Percentiles rank a stretch among this genome's conserved stretches.
These are phyloP conservation scores for Rhinogobio ventralis DNA, from an alignment of 2,797 vertebrate genomes.

Conservation along the genomic window DNA sequence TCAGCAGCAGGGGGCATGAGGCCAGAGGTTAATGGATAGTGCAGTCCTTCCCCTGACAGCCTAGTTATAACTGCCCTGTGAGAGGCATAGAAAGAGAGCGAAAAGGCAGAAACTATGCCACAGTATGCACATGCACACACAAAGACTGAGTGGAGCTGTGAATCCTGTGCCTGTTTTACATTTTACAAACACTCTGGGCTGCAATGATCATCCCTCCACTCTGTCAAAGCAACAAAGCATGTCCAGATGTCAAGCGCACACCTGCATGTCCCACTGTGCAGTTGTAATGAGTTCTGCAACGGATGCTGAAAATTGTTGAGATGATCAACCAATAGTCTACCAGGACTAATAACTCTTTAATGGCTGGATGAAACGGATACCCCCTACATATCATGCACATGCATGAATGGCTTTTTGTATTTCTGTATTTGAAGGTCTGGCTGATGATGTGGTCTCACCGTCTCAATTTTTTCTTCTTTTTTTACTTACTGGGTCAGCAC, in stretches of 20 bases:
- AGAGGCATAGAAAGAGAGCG: conserved; percentile 35
- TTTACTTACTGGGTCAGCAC: conserved; percentile 64
- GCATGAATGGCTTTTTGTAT: background rate
- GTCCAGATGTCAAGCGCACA: conserved; percentile 30
- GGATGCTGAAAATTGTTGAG: conserved; percentile 58
- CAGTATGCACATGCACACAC: conserved; percentile 29
- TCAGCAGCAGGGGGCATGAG: conserved; percentile 60
- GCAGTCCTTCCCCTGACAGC: conserved; percentile 66
- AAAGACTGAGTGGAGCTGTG: conserved; percentile 3
- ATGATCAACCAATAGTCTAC: conserved; percentile 48
- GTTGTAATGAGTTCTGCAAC: conserved; percentile 21
- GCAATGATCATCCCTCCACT: conserved; percentile 4
- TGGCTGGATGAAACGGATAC: conserved; percentile 62
- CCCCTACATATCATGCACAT: background rate
- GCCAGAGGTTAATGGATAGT: conserved; percentile 75
- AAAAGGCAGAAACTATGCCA: conserved; percentile 30
- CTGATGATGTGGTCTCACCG: conserved; percentile 19
- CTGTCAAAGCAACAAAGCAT: conserved; percentile 46
- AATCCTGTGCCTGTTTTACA: conserved; percentile 30
- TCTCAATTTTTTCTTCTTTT: background rate
- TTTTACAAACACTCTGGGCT: conserved; percentile 24
- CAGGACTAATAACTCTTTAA: conserved; percentile 71
- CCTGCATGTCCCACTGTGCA: background rate
- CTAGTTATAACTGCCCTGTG: conserved; percentile 67
- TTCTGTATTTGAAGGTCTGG: conserved; percentile 50